Conservation (phyloP, 2,888 invertebrate species). For the Nymphalis c-album region DNA sequence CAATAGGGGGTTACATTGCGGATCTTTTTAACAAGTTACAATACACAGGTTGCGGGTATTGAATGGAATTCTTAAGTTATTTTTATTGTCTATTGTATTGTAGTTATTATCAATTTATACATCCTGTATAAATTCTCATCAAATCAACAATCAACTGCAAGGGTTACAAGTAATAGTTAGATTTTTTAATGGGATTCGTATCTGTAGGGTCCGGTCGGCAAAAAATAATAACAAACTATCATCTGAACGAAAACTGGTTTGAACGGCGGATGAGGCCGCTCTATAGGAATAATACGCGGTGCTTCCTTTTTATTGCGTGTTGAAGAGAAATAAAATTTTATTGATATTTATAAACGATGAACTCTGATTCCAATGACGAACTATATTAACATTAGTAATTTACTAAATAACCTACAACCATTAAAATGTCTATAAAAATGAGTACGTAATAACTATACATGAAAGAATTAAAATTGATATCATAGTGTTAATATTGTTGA, state of each 20-base stretch:
- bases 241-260: constrained; percentile 72
- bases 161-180: constrained; percentile 11
- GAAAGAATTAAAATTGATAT: background rate
- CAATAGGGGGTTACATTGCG: constrained; percentile 35
- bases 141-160: constrained; percentile 23
- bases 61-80: constrained; percentile 12
- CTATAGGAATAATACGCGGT: constrained; percentile 61
- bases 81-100: constrained; percentile 24
- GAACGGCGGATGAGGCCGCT: constrained; percentile 55
- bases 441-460: too few species aligned
- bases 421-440: too few species aligned
- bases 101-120: constrained; percentile 7
- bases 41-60: constrained; percentile 20
- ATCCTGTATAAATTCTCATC: constrained; percentile 11
- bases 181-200: constrained; percentile 40
- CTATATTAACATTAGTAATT: background rate
- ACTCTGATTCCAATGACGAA: background rate
- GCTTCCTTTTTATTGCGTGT: constrained; percentile 58
- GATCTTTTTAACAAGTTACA: constrained; percentile 28
- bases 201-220: constrained; percentile 47
- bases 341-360: constrained; percentile 11
- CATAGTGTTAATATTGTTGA: background rate
- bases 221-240: constrained; percentile 76
- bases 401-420: background rate
- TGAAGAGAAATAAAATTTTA: constrained; percentile 47